These are phyloP conservation scores for Unio pictorum DNA, from an alignment of 2,888 invertebrate genomes.

Conservation along the genomic window DNA sequence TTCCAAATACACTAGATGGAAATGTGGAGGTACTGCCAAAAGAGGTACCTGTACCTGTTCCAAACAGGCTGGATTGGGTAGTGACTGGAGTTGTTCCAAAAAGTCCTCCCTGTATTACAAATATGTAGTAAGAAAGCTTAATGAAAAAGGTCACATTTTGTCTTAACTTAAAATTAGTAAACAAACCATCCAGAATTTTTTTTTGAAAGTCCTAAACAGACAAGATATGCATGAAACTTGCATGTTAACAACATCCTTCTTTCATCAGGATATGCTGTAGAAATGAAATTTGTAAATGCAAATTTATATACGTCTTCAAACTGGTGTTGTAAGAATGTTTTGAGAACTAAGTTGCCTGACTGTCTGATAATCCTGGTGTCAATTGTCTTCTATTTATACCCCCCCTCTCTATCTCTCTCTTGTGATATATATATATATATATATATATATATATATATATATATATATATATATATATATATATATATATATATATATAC, in stretches of 20 bases:
- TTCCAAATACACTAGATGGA: constrained; percentile 51
- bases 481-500: neutral
- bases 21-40: constrained; percentile 51
- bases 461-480: neutral
- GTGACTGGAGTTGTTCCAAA: constrained; percentile 18
- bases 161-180: too few species aligned
- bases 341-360: neutral
- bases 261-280: too few species aligned
- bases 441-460: neutral
- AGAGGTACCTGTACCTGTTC: constrained; percentile 10
- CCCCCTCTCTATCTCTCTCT: too few species aligned
- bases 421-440: neutral
- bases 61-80: constrained; percentile 32
- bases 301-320: too few species aligned
- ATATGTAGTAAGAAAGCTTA: too few species aligned
- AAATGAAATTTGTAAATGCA: too few species aligned
- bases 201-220: too few species aligned
- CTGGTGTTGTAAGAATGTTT: neutral
- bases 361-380: neutral
- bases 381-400: neutral
- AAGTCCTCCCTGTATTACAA: constrained; percentile 13
- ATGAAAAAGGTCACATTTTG: too few species aligned
- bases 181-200: too few species aligned
- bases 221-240: too few species aligned
- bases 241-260: too few species aligned